Base-by-base conservation (phyloP, 2,888 invertebrate genomes). In the Athetis lepigone region DNA sequence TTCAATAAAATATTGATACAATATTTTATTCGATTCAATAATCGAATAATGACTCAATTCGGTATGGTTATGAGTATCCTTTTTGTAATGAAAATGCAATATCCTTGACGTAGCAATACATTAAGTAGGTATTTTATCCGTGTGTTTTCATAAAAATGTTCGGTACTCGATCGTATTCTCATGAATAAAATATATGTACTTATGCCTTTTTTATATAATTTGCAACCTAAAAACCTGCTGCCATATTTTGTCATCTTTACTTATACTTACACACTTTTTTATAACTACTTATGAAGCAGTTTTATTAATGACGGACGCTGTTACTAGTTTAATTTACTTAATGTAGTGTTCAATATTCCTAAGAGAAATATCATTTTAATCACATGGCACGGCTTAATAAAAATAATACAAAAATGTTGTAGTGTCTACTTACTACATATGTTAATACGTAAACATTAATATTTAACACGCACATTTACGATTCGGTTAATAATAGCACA, bases 181-280 rank as follows among this genome's bases (percentile, higher is more conserved):
- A 46, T 67, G 50, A 59, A 75, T 55, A 74, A 74, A 33, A 55
- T 60, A n/a, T 27, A 59, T 39, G n/a, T 43, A 36, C 42, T 52
- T 29, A 55, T 47, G 19, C 50, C 18, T 55, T 59, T 47, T 67
- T 73, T 46, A 52, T 19, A 25, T 23, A n/a, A 3, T 7, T 8
- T 6, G 21, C 3, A 9, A n/a, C n/a, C 18, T 2, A 47, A 33
- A 42, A 39, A 54, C 27, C 23, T 2, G n/a, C 4, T 23, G 6
- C 6, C 4, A 9, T 8, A 29, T 37, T 67, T 23, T 46, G 9
- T 25, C 21, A 40, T 29, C 29, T 9, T 9, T 11, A 3, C 2
- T 29, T 29, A 29, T 29, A n/a, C 7, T 27, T 9, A 29, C 8
- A 8, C n/a, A n/a, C n/a, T n/a, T n/a, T n/a, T n/a, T n/a, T n/a